Evolutionary conservation across 2,113 vertebrate species (phyloP).

Genomic region (Rhadina sibilatrix): DNA sequence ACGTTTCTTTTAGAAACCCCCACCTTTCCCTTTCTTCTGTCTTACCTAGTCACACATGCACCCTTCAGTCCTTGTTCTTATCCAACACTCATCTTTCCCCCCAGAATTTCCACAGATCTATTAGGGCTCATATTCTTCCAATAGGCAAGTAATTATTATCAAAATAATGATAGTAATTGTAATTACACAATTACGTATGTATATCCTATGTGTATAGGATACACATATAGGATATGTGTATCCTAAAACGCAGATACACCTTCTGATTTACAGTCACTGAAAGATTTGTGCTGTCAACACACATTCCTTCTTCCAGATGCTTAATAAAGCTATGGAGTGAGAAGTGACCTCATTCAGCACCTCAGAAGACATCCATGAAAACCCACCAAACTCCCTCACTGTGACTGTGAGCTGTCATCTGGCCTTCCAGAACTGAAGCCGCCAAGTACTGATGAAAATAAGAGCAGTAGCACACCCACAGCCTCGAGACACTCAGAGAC

Average conservation of each 20-base stretch:
- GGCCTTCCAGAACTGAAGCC: not conserved
- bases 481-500: not conserved
- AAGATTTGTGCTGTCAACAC: not conserved
- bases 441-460: not conserved
- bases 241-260: not conserved
- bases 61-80: not conserved
- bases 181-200: too few relatives aligned
- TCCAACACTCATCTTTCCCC: not conserved
- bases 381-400: not conserved
- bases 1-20: not conserved
- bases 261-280: not conserved
- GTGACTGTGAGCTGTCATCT: not conserved
- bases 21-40: not conserved
- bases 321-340: not conserved
- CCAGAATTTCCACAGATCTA: not conserved
- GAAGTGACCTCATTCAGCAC: not conserved
- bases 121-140: not conserved
- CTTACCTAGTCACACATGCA: not conserved
- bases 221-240: too few relatives aligned
- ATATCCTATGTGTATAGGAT: too few relatives aligned
- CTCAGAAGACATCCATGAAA: not conserved
- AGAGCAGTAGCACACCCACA: not conserved
- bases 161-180: too few relatives aligned
- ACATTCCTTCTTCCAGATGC: not conserved
- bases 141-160: not conserved